Base-by-base conservation (phyloP, 2,797 vertebrate genomes). In the Ctenosaura bakeri region DNA sequence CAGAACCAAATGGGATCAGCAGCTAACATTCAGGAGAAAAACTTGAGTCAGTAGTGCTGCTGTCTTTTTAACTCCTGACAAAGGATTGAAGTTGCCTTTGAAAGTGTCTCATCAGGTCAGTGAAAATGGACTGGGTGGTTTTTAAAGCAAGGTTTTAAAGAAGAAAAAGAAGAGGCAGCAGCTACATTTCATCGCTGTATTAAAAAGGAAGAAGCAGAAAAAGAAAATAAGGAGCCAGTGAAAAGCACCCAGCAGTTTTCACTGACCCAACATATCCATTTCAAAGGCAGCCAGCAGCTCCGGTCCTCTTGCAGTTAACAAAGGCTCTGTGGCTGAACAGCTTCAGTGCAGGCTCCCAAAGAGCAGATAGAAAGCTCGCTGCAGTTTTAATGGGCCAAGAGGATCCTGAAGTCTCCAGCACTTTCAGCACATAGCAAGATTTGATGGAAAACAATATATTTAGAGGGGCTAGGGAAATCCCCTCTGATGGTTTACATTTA, bases 1-100 rank as follows among this genome's bases (percentile, higher is more conserved):
- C 89, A 89, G 81, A 89, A 82, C 92, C 66, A 86, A 94, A 93
- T 93, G 54, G 24, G 52, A 69, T 88, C 69, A 93, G 80, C 50
- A 5, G 86, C 83, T 90, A 92, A 4, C 18, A 78, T 80, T 94
- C 78, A 88, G 26, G 2, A 87, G 85, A 88, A 73, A 81, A 56
- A 42, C 59, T 88, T 94, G 90, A 85, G 22, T 87, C 0, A 66
- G 56, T 35, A 54, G 46, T n/a, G 24, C 66, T 82, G 29, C 71
- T 93, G 73, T 22, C 52, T 1, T 2, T 89, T 85, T 91, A 92
- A 83, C 54, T 74, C 85, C 76, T 4, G 13, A 54, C 42, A 73
- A 52, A 32, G 78, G 87, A 20, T 69, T 73, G 62, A 88, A 80
- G 20, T 74, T 92, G 83, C 38, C 88, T 95, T 94, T 91, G 94